Evolutionary conservation across 2,797 vertebrate genomes (phyloP).

Genomic region (Helicolenus hilgendorfi): DNA sequence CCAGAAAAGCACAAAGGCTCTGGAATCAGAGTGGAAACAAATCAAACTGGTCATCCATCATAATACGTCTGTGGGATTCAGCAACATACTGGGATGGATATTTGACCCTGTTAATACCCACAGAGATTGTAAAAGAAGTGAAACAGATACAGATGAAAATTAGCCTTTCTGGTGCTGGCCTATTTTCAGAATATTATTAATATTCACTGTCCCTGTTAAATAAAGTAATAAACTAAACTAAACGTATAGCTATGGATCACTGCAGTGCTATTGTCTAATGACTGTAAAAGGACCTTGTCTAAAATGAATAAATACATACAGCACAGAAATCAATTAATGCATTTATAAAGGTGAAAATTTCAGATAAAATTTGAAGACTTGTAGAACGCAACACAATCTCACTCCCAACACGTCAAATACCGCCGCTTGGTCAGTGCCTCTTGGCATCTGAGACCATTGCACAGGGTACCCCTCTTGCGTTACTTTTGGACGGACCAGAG

Average conservation of each 20-base stretch:
- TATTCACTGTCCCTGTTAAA: not conserved
- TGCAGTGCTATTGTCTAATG: not conserved
- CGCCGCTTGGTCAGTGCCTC: not conserved
- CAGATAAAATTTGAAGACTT: not conserved
- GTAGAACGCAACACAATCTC: not conserved
- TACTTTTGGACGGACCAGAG: too few relatives aligned
- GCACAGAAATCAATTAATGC: not conserved
- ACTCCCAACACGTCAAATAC: not conserved
- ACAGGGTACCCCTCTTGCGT: too few relatives aligned
- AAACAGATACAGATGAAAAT: not conserved
- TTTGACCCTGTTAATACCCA: slow-evolving; percentile 21
- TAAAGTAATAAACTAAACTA: not conserved
- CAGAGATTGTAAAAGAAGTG: not conserved
- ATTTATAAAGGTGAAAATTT: not conserved
- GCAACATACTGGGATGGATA: not conserved
- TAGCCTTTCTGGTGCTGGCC: not conserved
- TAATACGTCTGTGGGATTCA: not conserved
- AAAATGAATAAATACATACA: not conserved
- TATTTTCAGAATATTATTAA: not conserved
- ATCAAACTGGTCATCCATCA: slow-evolving; percentile 41
- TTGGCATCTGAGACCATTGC: not conserved
- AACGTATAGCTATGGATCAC: not conserved
- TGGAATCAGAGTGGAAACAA: slow-evolving; percentile 41
- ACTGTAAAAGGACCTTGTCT: not conserved
- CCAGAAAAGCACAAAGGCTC: slow-evolving; percentile 33